Conservation (phyloP, 2,113 vertebrate species). For the Rhegmatorhina hoffmannsi region DNA sequence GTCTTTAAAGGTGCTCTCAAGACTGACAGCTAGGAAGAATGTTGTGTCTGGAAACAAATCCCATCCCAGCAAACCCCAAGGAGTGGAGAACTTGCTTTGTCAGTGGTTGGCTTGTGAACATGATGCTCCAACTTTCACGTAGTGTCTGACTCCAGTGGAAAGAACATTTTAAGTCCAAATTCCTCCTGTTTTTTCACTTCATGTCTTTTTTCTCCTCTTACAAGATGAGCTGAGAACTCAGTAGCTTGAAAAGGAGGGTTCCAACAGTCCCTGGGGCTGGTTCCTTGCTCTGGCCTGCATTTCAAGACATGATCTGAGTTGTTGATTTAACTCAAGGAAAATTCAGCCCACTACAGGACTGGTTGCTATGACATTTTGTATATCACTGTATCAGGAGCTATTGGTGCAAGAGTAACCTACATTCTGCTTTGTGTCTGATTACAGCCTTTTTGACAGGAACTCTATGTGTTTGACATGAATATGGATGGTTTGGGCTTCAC, state of each 20-base stretch:
- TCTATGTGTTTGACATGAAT: conserved; percentile 19
- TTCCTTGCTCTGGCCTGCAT: not conserved
- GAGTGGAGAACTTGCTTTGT: not conserved
- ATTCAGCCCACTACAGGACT: not conserved
- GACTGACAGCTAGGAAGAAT: not conserved
- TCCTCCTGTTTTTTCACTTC: not conserved
- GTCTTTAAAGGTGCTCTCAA: not conserved
- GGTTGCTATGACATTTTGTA: conserved; percentile 38
- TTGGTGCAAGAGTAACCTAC: not conserved
- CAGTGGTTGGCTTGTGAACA: not conserved
- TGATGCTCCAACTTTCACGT: not conserved
- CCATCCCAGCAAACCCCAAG: not conserved
- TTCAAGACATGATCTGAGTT: not conserved
- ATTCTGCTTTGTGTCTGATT: not conserved
- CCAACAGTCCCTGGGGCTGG: not conserved
- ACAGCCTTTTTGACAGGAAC: conserved; percentile 31
- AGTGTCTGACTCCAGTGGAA: not conserved
- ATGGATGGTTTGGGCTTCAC: not conserved
- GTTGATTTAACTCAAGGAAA: not conserved
- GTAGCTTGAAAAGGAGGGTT: not conserved
- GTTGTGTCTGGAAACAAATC: not conserved
- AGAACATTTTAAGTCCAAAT: not conserved
- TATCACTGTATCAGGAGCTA: not conserved
- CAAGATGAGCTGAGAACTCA: not conserved
- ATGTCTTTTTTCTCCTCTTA: not conserved